Base-by-base conservation (phyloP, 2,113 vertebrate genomes). In the Chaetura pelagica region DNA sequence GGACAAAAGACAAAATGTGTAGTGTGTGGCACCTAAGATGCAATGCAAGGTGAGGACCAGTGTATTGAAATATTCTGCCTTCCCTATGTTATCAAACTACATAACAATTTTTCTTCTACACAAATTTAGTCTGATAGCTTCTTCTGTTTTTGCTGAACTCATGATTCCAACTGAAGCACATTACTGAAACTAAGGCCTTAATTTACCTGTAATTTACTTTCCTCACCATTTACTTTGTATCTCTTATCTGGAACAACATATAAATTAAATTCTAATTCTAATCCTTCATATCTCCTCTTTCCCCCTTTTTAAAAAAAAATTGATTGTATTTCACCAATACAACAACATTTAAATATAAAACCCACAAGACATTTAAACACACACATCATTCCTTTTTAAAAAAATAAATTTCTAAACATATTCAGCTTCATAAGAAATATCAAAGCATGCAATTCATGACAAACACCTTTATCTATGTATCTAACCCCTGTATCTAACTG, bases 201-300 rank as follows among this genome's bases (percentile, higher is more conserved):
- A 86, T n/a, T 73, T 68, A 72, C 49, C 29, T 75, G 57, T 13
- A 4, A 67, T 52, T 90, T 85, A 27, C 63, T 46, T 73, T 48
- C 23, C 62, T 59, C 24, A 81, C 40, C 11, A 67, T 42, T 81
- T 78, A 78, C 17, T 71, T 69, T 62, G 2, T 44, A 18, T 66
- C 51, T 79, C 23, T 6, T 52, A 58, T 12, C 17, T 61, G 22
- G n/a, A 94, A 11, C 13, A 74, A 58, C 34, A 67, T 0, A 72
- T 1, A 72, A 81, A 72, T 78, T 21, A 4, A 87, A 44, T 64
- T 81, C 24, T 23, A 92, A 69, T n/a, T 40, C 10, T 29, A 81
- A 40, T 4, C 4, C 27, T 61, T 44, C 1, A 0, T 11, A 44
- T 55, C 34, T 64, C 18, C 10, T 12, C 14, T 40, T 9, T 68